Conservation (phyloP, 2,797 vertebrate species). For the Syngnathus rostellatus region DNA sequence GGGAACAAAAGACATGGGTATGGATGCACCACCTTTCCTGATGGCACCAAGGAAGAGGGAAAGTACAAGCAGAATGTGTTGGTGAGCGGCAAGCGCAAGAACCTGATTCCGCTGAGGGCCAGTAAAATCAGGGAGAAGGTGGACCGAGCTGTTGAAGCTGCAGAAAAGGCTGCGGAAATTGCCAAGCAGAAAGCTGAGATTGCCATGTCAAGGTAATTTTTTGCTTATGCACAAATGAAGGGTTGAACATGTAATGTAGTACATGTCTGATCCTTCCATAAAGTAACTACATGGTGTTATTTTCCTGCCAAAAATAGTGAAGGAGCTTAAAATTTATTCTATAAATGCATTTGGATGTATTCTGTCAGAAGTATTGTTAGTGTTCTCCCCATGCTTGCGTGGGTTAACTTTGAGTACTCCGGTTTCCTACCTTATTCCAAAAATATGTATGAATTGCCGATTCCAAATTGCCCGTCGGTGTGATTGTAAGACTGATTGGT, state of each 20-base stretch:
- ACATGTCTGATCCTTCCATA: too few species aligned
- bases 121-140: conserved; percentile 98
- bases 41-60: conserved; percentile 95
- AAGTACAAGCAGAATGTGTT: conserved; percentile 96
- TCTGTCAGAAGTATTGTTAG: not conserved
- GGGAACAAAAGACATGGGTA: conserved; percentile 92
- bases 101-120: conserved; percentile 91
- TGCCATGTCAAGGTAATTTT: conserved; percentile 83
- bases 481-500: too few species aligned
- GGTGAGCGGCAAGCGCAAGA: conserved; percentile 95
- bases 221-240: too few species aligned
- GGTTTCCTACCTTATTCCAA: too few species aligned
- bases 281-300: not conserved
- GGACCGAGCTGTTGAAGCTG: conserved; percentile 87
- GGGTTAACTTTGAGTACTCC: too few species aligned
- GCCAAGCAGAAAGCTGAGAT: conserved; percentile 97
- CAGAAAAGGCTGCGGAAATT: conserved; percentile 82
- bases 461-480: too few species aligned
- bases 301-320: not conserved
- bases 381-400: too few species aligned
- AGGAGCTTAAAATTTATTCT: not conserved
- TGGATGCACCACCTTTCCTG: conserved; percentile 93
- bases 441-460: too few species aligned
- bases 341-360: not conserved
- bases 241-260: too few species aligned